Base-by-base conservation (phyloP, 64 coral and sea anemone species). In the Pocillopora damicornis region DNA sequence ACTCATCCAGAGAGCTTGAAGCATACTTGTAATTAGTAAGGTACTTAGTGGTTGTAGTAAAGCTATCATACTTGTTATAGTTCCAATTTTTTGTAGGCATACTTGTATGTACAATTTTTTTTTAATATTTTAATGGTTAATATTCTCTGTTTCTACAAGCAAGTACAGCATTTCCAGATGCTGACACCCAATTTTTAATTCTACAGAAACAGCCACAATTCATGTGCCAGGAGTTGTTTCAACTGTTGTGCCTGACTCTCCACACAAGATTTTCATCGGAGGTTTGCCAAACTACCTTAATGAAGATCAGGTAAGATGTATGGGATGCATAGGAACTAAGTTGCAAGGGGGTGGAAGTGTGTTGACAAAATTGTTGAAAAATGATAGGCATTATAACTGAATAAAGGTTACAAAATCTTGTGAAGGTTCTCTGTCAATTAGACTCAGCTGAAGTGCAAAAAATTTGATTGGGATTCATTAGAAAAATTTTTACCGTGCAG, bases 141-240 rank as follows among this genome's bases (percentile, higher is more conserved):
- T 37, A 38, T 37, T 59, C 9, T 68, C 14, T 26, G 62, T 86
- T 56, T 23, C 10, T 76, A 51, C 42, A 51, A 51, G 42, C 7
- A 51, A 2, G 7, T 51, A 7, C 7, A 4, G 42, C 42, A 51
- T 51, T 2, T 4, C 18, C 4, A 11, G 30, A 87, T 77, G 22
- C 58, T 88, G 74, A 75, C 30, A 11, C 0, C 85, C 4, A 42
- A 51, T 83, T 78, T 86, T 16, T 87, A 73, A 17, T 22, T 57
- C 35, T 78, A 11, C 79, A 95, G 96, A 98, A 89, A 94, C 92
- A 30, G 92, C 97, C 57, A 95, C 93, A 57, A 87, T 99, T 7
- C 97, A 99, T 95, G 97, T 99, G 13, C 97, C 97, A 88, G 96
- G 97, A 86, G 97, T 99, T 79, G 97, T 99, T 38, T 99, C 97